Conservation (phyloP, 2,113 vertebrate species). For the Nibea coibor region DNA sequence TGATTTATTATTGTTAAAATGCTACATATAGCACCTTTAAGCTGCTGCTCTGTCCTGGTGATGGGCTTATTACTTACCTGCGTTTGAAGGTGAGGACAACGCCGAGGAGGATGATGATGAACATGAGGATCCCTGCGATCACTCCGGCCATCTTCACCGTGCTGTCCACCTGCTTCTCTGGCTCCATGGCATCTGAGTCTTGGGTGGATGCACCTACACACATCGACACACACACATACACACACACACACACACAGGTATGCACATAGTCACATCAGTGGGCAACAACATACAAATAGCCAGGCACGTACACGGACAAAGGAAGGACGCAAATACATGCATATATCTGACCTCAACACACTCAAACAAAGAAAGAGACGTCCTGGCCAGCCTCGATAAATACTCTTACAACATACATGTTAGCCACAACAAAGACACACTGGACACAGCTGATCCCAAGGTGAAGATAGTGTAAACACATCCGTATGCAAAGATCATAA, state of each 20-base stretch:
- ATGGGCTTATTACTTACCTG: constrained; percentile 82
- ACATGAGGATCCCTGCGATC: constrained; percentile 96
- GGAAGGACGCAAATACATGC: background rate
- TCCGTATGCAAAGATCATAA: constrained; percentile 15
- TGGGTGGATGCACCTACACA: constrained; percentile 93
- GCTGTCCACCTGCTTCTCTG: constrained; percentile 95
- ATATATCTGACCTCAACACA: background rate
- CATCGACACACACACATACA: constrained; percentile 15
- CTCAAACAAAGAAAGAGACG: background rate
- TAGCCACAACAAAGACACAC: constrained; percentile 6
- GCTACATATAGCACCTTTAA: constrained; percentile 31
- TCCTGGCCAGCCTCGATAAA: background rate
- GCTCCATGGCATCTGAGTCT: constrained; percentile 95
- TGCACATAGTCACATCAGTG: constrained; percentile 50
- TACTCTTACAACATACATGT: background rate
- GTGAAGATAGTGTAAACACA: constrained; percentile 38
- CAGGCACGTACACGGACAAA: background rate
- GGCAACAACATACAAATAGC: background rate
- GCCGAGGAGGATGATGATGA: constrained; percentile 95
- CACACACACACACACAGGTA: constrained; percentile 35
- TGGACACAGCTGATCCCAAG: constrained; percentile 39
- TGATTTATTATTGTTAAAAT: background rate
- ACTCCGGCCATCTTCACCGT: constrained; percentile 97
- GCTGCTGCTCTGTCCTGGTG: background rate
- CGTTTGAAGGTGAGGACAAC: constrained; percentile 97